A percentile compares a stretch with the other conserved stretches of the same genome.
phyloP scores from a whole-genome alignment of 2,797 vertebrate species.

The Tarsius wallacei region DNA sequence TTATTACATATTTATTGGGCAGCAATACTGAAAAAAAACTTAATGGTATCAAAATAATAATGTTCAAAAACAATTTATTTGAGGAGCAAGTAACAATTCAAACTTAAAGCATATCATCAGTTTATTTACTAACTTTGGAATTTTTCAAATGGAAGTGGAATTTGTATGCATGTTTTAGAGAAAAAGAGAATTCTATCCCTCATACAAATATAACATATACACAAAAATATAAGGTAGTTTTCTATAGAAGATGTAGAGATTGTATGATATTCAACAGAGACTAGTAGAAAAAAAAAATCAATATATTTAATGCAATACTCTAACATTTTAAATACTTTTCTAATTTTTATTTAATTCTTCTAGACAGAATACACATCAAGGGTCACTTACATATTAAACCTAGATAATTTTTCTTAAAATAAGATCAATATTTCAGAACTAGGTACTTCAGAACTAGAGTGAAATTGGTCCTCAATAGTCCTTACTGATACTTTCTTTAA shows the following conservation, averaged over 20 bases:
- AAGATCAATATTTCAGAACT: not conserved
- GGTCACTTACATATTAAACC: not conserved
- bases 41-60: not conserved
- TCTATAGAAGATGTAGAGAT: not conserved
- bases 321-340: not conserved
- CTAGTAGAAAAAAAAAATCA: not conserved
- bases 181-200: not conserved
- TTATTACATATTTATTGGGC: not conserved
- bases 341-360: not conserved
- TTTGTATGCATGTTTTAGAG: not conserved
- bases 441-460: not conserved
- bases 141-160: constrained; percentile 10
- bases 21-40: constrained; percentile 33
- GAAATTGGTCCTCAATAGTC: not conserved
- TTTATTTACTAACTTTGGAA: not conserved
- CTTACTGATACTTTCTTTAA: not conserved
- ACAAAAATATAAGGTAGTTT: constrained; percentile 9
- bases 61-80: not conserved
- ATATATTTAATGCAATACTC: not conserved
- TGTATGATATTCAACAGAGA: not conserved
- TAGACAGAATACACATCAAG: not conserved
- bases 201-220: not conserved
- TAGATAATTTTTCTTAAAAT: not conserved
- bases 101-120: not conserved
- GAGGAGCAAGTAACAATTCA: not conserved